These are phyloP conservation scores for Abramis brama DNA, from an alignment of 2,113 vertebrate genomes.

Conservation along the genomic window DNA sequence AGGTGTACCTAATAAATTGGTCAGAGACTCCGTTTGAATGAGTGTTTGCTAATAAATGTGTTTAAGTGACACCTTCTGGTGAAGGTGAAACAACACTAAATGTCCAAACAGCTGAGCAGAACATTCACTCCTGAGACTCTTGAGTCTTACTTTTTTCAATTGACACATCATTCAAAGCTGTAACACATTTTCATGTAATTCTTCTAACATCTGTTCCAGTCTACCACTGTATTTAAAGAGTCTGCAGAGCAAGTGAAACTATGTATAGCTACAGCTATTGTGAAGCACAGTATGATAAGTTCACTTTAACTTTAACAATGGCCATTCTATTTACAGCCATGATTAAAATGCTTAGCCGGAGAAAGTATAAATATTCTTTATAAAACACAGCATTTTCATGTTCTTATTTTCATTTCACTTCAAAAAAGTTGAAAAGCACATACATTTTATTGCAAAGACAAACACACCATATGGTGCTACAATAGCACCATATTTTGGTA, in stretches of 20 bases:
- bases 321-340: background rate
- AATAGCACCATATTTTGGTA: background rate
- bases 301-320: background rate
- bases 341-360: background rate
- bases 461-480: background rate
- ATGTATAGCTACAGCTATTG: background rate
- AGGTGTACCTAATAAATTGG: too few relatives aligned
- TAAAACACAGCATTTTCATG: background rate
- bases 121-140: background rate
- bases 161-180: conserved; percentile 23
- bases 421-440: background rate
- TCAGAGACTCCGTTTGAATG: background rate
- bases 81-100: background rate
- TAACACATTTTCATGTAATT: conserved; percentile 8
- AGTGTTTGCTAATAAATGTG: background rate
- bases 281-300: background rate
- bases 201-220: background rate
- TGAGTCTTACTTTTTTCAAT: conserved; percentile 9
- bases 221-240: conserved; percentile 1
- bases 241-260: conserved; percentile 8
- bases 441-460: background rate
- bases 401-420: background rate
- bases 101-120: background rate
- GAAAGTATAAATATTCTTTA: background rate
- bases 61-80: background rate